Conservation (phyloP, 2,113 vertebrate genomes). For the Pardalotus punctatus region DNA sequence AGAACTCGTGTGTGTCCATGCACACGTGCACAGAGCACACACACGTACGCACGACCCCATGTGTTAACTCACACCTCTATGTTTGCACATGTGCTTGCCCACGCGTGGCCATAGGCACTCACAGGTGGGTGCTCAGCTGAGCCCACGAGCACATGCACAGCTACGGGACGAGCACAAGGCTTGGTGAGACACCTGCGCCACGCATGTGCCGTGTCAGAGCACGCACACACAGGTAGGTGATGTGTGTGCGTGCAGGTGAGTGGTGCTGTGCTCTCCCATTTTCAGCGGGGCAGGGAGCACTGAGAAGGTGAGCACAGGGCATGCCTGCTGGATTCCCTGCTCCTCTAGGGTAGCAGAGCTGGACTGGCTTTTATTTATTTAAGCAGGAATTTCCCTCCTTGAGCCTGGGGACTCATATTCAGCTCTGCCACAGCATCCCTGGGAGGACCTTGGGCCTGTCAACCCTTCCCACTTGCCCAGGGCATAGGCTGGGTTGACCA, state of each 20-base stretch:
- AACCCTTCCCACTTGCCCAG: accelerated
- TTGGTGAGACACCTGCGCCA: accelerated
- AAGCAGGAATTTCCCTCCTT: background rate
- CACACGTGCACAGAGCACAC: background rate
- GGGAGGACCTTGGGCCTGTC: background rate
- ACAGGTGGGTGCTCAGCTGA: background rate
- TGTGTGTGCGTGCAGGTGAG: accelerated
- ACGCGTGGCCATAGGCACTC: accelerated
- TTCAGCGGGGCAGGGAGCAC: background rate
- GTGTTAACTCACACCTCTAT: accelerated
- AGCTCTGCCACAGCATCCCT: background rate
- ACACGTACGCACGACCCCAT: accelerated
- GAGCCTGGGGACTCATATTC: background rate
- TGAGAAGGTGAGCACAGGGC: accelerated
- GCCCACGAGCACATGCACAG: background rate
- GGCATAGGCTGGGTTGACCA: background rate
- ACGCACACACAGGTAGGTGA: accelerated
- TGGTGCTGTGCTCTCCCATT: accelerated
- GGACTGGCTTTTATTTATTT: background rate
- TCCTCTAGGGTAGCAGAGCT: background rate
- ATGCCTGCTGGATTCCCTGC: background rate
- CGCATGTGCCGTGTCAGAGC: accelerated
- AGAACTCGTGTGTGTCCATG: accelerated
- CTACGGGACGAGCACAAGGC: accelerated
- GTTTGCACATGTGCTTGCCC: accelerated